phyloP scores from a whole-genome alignment of 92 coral and sea anemone species.

The Phenganax marumi region DNA sequence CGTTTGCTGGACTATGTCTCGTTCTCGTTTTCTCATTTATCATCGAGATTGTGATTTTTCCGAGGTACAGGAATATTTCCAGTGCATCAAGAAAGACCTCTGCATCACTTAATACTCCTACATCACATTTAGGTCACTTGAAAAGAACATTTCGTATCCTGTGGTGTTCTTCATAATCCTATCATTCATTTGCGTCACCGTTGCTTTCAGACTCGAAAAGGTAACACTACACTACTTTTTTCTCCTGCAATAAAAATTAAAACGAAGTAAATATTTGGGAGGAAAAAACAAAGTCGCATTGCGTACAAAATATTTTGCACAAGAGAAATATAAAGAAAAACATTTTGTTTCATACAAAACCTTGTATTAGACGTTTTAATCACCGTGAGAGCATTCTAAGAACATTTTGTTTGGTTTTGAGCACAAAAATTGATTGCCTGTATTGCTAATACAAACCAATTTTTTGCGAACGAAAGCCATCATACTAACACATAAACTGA shows the following conservation, averaged over 20 bases:
- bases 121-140: slow-evolving; percentile 58
- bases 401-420: neutral
- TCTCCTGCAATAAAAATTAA: too few relatives aligned
- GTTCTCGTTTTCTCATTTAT: slow-evolving; percentile 80
- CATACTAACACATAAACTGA: too few relatives aligned
- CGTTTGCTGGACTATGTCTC: slow-evolving; percentile 74
- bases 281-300: neutral
- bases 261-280: too few relatives aligned
- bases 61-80: slow-evolving; percentile 59
- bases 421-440: neutral
- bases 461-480: neutral
- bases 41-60: slow-evolving; percentile 76
- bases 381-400: too few relatives aligned
- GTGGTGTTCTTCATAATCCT: slow-evolving; percentile 64
- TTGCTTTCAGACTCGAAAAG: slow-evolving; percentile 72
- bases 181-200: slow-evolving; percentile 61
- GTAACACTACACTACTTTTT: slow-evolving; percentile 40
- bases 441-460: neutral
- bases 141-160: slow-evolving; percentile 71
- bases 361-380: too few relatives aligned
- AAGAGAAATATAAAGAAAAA: too few relatives aligned
- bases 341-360: neutral
- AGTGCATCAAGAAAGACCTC: neutral
- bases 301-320: neutral
- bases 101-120: neutral